Conservation (phyloP, 35 echinoderm and acorn worm species). For the Diadema setosum region DNA sequence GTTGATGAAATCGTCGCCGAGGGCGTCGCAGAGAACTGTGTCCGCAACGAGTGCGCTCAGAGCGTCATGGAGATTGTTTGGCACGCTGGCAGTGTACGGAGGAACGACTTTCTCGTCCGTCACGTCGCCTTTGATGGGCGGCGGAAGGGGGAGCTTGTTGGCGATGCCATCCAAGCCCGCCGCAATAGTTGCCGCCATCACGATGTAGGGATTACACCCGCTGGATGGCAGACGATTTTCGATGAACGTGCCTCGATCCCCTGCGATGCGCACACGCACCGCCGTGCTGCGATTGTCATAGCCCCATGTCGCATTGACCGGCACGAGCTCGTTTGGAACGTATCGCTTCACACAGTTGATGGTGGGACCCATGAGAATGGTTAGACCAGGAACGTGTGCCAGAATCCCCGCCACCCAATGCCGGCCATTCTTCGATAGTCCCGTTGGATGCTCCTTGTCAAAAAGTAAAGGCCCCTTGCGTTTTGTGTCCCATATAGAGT, state of each 20-base stretch:
- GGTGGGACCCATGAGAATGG: conserved; percentile 27
- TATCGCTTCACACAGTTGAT: conserved; percentile 54
- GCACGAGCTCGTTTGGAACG: not conserved
- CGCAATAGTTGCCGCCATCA: conserved; percentile 70
- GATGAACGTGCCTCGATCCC: conserved; percentile 67
- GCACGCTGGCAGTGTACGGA: not conserved
- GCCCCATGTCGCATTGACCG: conserved; percentile 61
- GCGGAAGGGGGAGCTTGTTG: conserved; percentile 18
- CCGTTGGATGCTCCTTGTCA: conserved; percentile 16
- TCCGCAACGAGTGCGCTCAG: conserved; percentile 6
- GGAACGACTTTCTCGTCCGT: not conserved
- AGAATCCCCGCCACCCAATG: conserved; percentile 62
- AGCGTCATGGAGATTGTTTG: conserved; percentile 26
- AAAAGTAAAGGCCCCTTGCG: conserved; percentile 8
- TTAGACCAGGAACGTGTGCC: conserved; percentile 43
- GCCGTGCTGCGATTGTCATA: conserved; percentile 67
- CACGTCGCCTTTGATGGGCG: not conserved
- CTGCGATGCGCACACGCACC: conserved; percentile 27
- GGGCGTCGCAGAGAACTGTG: not conserved
- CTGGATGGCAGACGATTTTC: conserved; percentile 75
- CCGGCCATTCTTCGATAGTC: conserved; percentile 34
- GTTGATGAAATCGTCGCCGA: conserved; percentile 40
- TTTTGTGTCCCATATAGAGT: conserved; percentile 56
- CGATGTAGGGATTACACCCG: conserved; percentile 72
- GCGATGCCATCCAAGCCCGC: conserved; percentile 67